Base-by-base conservation (phyloP, 2,113 vertebrate species). In the Apodemus speciosus region DNA sequence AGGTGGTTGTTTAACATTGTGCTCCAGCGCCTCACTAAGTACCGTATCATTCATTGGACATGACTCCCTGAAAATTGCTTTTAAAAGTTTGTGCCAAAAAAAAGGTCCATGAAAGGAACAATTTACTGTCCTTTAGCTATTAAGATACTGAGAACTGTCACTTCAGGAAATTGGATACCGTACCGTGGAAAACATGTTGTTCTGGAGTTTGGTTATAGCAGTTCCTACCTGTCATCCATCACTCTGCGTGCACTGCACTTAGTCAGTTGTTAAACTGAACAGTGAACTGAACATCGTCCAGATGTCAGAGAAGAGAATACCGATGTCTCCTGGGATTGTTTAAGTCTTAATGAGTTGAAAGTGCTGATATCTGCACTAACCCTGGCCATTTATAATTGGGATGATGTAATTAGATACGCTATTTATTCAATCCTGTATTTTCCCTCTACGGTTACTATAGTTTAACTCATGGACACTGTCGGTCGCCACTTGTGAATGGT, bases 11-110 rank as follows among this genome's bases (percentile, higher is more conserved):
- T 98, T 97, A 98, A 96, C 96, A 96, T 62, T 97, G 95, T 97
- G 83, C 0, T 95, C 96, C 76, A 32, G 73, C 96, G 94, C 93
- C 95, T 80, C 90, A 30, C 94, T 98, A 98, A 98, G 95, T 97
- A 96, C 94, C 95, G 4, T 96, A 98, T 98, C 98, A 98, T 97
- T 98, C 98, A 98, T 97, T 95, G 95, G 94, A 95, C 96, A 98
- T 97, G 98, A 97, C 97, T 97, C 95, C 92, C 97, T 97, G 98
- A 97, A 98, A 98, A 98, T 97, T 98, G 97, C 97, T 98, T 98
- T 95, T 97, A 97, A 98, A 98, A 98, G 92, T 98, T 98, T 98
- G 96, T 97, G 97, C 98, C 98, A 98, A 97, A 83, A 98, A 98
- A 98, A 98, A 46, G 43, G 97, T 92, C 98, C 97, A 97, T 96